Base-by-base conservation (phyloP, 2,113 vertebrate genomes). In the Vanacampus margaritifer region DNA sequence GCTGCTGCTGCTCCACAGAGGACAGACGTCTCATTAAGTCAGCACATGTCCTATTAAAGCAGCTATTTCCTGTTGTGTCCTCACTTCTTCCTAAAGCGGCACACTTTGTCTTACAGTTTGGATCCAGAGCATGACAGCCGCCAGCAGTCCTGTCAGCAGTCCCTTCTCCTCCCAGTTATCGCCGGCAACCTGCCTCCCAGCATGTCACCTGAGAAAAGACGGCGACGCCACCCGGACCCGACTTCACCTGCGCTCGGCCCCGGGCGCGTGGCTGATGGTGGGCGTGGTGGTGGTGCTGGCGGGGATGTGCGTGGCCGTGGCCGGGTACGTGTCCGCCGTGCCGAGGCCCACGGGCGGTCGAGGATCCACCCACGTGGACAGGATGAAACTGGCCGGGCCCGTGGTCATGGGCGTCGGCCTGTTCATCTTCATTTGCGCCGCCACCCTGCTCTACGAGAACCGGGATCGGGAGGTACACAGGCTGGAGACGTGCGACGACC, bases 361-460 rank as follows among this genome's bases (percentile, higher is more conserved):
- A 0, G 83, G 78, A 54, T 77, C 74, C 61, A 85, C 82, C 43
- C 92, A 92, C 35, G 84, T 87, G 0, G 96, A 98, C 69, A 93
- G 94, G 82, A 91, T 98, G 79, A 95, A 96, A 74, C 89, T 98
- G 65, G 91, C 95, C 0, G 97, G 97, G 1, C 96, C 97, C 0
- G 93, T 98, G 67, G 93, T 98, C 61, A 98, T 99, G 96, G 97
- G 97, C n/a, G 92, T 96, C 0, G 97, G 96, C 26, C 91, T 99
- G 46, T 99, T 99, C 78, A 94, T 98, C 80, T 96, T 99, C 87
- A 99, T 98, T 91, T 99, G 97, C 0, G 95, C 97, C 60, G 98
- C 95, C 87, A 97, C 97, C 7, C 91, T 99, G 76, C 92, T 99
- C 11, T 97, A 96, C 0, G 97, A 98, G 91, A 98, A 98, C 89